Percentiles rank a stretch among this genome's conserved stretches.
Evolutionary conservation across 1,140 invertebrate genomes (phyloP).

Genomic region (Drosophila gunungcola): DNA sequence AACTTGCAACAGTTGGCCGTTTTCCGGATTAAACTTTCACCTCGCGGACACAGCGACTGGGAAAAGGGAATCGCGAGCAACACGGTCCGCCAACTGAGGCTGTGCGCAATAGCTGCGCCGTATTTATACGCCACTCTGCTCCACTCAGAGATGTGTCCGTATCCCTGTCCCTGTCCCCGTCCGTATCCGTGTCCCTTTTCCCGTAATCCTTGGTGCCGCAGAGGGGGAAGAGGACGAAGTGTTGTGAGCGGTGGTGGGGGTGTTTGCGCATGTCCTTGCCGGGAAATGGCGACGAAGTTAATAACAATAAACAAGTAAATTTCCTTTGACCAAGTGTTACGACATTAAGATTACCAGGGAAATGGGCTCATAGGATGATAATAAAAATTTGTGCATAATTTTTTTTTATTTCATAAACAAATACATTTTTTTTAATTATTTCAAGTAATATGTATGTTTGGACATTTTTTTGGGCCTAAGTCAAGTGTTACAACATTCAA

Average conservation of each 20-base stretch:
- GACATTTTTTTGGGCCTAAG: too few species aligned
- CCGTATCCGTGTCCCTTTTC: slow-evolving; percentile 7
- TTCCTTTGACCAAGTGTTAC: not conserved
- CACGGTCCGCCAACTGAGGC: slow-evolving; percentile 71
- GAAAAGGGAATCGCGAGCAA: slow-evolving; percentile 60
- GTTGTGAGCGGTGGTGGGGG: slow-evolving; percentile 19
- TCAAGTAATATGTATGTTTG: too few species aligned
- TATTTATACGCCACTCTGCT: slow-evolving; percentile 64
- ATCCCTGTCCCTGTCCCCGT: slow-evolving; percentile 2
- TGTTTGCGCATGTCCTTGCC: slow-evolving; percentile 78
- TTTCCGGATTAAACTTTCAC: slow-evolving; percentile 10
- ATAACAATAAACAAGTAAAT: slow-evolving; percentile 54
- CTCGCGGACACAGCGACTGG: slow-evolving; percentile 32
- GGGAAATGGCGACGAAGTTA: slow-evolving; percentile 33
- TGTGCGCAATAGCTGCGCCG: slow-evolving; percentile 50
- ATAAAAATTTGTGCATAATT: too few species aligned
- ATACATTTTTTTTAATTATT: too few species aligned
- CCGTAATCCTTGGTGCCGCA: slow-evolving; percentile 9
- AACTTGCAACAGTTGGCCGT: slow-evolving; percentile 41
- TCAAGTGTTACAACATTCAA: too few species aligned
- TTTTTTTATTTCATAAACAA: too few species aligned
- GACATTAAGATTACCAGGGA: slow-evolving; percentile 2
- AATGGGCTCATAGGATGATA: too few species aligned
- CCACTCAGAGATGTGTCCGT: slow-evolving; percentile 24
- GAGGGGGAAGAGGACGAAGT: slow-evolving; percentile 12